A percentile compares a stretch with the other conserved stretches of the same genome.
Evolutionary conservation across 2,888 invertebrate species (phyloP).

Genomic region (Aelia acuminata): DNA sequence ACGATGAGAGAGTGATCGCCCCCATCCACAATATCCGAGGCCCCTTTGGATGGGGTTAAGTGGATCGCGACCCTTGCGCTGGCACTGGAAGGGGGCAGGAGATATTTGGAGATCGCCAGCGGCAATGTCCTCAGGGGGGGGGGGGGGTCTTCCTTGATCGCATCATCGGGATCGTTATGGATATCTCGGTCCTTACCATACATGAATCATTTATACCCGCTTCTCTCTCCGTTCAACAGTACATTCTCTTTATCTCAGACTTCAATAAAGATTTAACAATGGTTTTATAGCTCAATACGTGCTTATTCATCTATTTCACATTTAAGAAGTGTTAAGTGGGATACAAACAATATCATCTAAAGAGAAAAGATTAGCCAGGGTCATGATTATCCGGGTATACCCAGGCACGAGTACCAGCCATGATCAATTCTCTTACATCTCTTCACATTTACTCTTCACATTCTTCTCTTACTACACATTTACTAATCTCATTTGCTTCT

Average conservation of each 20-base stretch:
- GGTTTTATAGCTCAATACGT: too few relatives aligned
- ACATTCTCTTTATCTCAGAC: neutral
- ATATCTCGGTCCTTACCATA: neutral
- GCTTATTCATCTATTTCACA: too few relatives aligned
- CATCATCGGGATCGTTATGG: neutral
- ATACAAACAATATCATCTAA: too few relatives aligned
- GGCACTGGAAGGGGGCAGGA: neutral
- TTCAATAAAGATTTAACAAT: too few relatives aligned
- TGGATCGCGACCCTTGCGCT: neutral
- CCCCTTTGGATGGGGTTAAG: neutral
- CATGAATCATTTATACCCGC: constrained; percentile 24
- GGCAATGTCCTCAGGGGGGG: neutral
- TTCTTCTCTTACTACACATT: too few relatives aligned
- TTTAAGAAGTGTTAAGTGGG: too few relatives aligned
- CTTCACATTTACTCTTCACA: too few relatives aligned
- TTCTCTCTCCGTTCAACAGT: neutral
- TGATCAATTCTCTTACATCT: too few relatives aligned
- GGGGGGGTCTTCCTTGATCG: neutral
- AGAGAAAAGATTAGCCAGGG: too few relatives aligned
- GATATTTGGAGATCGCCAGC: neutral
- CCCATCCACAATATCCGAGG: neutral
- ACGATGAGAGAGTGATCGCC: neutral
- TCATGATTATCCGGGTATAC: too few relatives aligned
- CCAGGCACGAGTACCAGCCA: too few relatives aligned
- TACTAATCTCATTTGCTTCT: too few relatives aligned